Conservation (phyloP, 2,113 vertebrate genomes). For the Halichoerus grypus region DNA sequence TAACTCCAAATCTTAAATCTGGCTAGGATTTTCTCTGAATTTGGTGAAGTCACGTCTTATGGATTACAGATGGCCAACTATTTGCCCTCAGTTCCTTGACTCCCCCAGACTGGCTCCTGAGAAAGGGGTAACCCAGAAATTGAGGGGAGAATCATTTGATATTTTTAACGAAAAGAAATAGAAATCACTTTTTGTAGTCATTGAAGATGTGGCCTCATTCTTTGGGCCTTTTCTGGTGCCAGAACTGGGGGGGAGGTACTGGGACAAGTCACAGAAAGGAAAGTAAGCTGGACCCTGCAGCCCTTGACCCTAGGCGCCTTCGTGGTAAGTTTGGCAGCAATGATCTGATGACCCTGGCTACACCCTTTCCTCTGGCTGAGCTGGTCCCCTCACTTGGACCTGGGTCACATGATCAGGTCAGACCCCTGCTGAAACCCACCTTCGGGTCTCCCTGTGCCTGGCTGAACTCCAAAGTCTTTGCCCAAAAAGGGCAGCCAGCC, state of each 20-base stretch:
- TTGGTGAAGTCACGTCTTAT: neutral
- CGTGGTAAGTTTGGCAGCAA: neutral
- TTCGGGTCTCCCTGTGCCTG: neutral
- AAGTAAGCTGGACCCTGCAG: neutral
- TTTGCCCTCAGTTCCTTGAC: neutral
- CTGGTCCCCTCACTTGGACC: neutral
- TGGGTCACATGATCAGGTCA: neutral
- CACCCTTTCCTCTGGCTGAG: neutral
- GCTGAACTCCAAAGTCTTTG: neutral
- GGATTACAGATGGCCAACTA: neutral
- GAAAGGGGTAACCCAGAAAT: neutral
- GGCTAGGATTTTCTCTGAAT: neutral
- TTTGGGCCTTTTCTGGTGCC: neutral
- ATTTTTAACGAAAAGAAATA: slow-evolving; percentile 26
- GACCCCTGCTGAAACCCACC: neutral
- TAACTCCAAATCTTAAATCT: neutral
- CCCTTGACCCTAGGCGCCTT: neutral
- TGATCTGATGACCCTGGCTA: neutral
- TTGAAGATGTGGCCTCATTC: neutral
- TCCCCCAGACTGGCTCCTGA: neutral
- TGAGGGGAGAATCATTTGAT: neutral
- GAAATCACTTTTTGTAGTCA: neutral
- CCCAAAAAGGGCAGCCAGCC: neutral
- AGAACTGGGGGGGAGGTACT: neutral
- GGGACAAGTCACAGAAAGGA: neutral